Conservation (phyloP, 2,797 vertebrate genomes). For the Linurgus olivaceus region DNA sequence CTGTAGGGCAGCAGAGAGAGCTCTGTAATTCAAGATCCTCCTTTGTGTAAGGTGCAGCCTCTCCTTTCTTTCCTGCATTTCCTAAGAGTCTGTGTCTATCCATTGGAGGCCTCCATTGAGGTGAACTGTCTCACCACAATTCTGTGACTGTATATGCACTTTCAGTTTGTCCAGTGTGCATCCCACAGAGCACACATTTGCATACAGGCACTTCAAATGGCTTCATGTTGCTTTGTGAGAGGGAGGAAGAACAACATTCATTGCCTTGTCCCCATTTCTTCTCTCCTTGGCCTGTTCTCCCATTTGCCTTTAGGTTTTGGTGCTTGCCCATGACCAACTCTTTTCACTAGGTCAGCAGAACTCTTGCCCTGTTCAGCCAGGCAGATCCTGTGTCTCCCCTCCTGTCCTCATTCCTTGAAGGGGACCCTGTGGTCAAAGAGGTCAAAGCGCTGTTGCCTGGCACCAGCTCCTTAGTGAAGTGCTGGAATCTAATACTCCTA, state of each 20-base stretch:
- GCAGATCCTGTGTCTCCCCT: not conserved
- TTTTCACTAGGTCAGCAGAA: not conserved
- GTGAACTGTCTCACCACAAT: not conserved
- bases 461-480: not conserved
- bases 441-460: not conserved
- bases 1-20: not conserved
- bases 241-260: not conserved
- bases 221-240: not conserved
- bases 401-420: not conserved
- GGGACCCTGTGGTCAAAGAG: not conserved
- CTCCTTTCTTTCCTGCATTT: not conserved
- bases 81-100: not conserved
- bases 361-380: not conserved
- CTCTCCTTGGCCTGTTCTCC: not conserved
- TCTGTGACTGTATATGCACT: not conserved
- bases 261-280: not conserved
- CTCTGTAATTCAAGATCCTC: not conserved
- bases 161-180: not conserved
- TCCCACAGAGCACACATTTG: not conserved
- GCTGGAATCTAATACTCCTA: not conserved
- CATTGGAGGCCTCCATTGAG: not conserved
- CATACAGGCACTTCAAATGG: not conserved
- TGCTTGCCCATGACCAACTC: not conserved
- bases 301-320: not conserved
- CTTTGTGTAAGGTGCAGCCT: not conserved